A percentile compares a stretch with the other conserved stretches of the same genome.
These are phyloP conservation scores for Arizona elegans DNA, from an alignment of 2,113 vertebrate species.

Conservation along the genomic window DNA sequence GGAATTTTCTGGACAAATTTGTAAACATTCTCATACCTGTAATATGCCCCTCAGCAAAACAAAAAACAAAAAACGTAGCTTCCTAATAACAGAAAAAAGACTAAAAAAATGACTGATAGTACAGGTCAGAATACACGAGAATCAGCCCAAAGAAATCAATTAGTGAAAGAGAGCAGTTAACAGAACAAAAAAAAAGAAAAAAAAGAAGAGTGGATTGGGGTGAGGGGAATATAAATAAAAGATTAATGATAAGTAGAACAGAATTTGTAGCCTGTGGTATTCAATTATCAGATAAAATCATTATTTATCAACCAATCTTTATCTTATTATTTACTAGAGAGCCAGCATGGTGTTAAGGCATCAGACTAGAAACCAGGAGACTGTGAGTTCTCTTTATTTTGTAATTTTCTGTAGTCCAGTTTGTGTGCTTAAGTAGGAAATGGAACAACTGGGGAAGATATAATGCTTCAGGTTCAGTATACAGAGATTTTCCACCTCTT, in stretches of 20 bases:
- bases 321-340: background rate
- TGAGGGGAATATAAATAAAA: background rate
- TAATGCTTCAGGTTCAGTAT: background rate
- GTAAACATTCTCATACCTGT: too few relatives aligned
- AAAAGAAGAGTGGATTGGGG: background rate
- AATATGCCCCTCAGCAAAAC: too few relatives aligned
- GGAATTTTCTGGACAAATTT: too few relatives aligned
- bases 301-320: background rate
- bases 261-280: background rate
- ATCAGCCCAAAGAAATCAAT: background rate
- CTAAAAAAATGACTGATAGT: background rate
- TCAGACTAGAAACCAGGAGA: too few relatives aligned
- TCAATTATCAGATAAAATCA: background rate
- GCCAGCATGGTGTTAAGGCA: too few relatives aligned
- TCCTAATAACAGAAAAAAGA: background rate
- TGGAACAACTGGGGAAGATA: background rate
- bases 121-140: background rate
- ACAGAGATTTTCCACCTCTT: background rate
- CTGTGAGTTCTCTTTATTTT: background rate
- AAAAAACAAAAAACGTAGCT: background rate
- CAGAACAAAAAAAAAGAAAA: too few relatives aligned
- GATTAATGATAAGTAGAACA: background rate
- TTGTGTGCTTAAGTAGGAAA: background rate
- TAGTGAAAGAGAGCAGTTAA: background rate
- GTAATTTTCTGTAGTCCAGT: background rate